phyloP scores from a whole-genome alignment of 2,113 vertebrate species.

The Capreolus pygargus region DNA sequence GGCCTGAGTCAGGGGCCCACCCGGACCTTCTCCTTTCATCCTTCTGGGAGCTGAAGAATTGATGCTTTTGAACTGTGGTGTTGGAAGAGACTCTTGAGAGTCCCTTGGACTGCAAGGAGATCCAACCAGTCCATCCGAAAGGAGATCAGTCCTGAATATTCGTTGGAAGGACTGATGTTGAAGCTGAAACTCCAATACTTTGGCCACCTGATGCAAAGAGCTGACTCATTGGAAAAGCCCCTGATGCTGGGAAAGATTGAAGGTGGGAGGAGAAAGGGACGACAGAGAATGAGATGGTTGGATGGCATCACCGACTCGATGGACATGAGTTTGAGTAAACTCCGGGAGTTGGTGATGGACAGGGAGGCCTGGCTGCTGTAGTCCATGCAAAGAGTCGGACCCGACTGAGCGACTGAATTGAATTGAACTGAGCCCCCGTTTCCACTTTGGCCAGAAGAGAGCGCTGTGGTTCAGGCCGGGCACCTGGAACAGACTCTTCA shows the following conservation, averaged over 20 bases:
- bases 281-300: neutral
- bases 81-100: neutral
- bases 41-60: rapidly evolving
- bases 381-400: neutral
- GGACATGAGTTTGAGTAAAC: neutral
- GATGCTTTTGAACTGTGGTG: neutral
- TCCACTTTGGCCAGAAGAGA: neutral
- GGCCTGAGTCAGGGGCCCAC: neutral
- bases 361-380: neutral
- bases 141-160: neutral
- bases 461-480: neutral
- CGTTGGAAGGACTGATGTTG: neutral
- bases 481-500: rapidly evolving
- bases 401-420: neutral
- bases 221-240: neutral
- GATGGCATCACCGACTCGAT: neutral
- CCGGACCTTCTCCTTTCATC: rapidly evolving
- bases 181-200: neutral
- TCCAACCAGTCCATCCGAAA: neutral
- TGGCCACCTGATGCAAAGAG: rapidly evolving
- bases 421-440: neutral
- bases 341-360: neutral
- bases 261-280: neutral
- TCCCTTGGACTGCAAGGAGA: neutral
- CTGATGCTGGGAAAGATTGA: neutral